Conservation (phyloP, 2,113 vertebrate species). For the Bostrychus sinensis region DNA sequence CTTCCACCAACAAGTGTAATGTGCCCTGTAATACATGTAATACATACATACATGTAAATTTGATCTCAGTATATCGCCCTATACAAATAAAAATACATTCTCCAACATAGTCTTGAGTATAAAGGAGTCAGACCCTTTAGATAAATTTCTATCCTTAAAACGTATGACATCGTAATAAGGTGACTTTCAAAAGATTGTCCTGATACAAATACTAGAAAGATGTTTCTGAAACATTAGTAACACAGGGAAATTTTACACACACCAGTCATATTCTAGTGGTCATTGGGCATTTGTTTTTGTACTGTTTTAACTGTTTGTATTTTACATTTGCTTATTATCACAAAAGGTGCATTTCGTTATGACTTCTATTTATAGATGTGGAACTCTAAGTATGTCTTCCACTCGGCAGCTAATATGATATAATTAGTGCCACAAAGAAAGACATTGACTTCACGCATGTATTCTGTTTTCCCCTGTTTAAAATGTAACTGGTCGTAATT, state of each 20-base stretch:
- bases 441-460: constrained; percentile 8
- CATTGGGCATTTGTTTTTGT: not conserved
- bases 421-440: constrained; percentile 22
- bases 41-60: too few species aligned
- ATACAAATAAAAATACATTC: too few species aligned
- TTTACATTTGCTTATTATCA: constrained; percentile 2
- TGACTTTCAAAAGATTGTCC: not conserved
- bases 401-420: constrained; percentile 45
- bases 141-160: too few species aligned
- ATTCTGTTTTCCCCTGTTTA: constrained; percentile 12
- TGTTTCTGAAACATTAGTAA: too few species aligned
- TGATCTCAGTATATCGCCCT: too few species aligned
- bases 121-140: too few species aligned
- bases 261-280: not conserved
- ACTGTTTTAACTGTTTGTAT: not conserved
- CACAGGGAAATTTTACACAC: too few species aligned
- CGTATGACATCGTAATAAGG: too few species aligned
- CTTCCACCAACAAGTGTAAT: constrained; percentile 12
- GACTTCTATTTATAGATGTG: constrained; percentile 9
- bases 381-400: constrained; percentile 1
- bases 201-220: not conserved
- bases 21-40: not conserved
- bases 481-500: not conserved
- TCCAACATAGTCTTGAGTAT: too few species aligned
- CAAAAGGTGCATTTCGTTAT: not conserved